Evolutionary conservation across 2,113 vertebrate genomes (phyloP), one percentile per base, ranked within the genome.

Genomic region (Leuciscus idus): DNA sequence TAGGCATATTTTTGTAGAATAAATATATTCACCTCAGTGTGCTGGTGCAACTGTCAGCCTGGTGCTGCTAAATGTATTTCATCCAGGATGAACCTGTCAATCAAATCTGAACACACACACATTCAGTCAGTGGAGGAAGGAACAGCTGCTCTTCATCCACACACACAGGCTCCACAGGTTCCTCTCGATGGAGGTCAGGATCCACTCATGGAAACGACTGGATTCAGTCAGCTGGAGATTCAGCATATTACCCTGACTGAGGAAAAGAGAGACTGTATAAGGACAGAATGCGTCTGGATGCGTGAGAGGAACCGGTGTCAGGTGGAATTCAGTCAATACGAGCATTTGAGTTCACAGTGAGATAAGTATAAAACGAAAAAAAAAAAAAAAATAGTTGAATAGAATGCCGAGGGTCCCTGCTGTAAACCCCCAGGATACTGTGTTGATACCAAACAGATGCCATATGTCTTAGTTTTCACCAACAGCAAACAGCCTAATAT

Each of bases 251-350:
- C 62, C 80, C 46, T 0, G 46, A 30, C 46, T 0, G 46, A 30
- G 80, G 62, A 48, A 19, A 36, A 62, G 79, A 66, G 13, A 21
- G 0, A 61, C 50, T 36, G 17, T 43, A 2, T 79, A 80, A 75
- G 59, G 59, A 19, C 43, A 46, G 62, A n/a, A 46, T 50, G 70
- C 79, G 81, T 85, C 87, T 82, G 87, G 83, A 68, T 66, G 78
- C 55, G 23, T 36, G 75, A 46, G 46, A 61, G 66, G n/a, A 61
- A 76, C 55, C 85, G 87, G 85, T 85, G 88, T 81, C 82, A 77
- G 76, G 55, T 46, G 78, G 62, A 83, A 75, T 87, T 87, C 85
- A 89, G 73, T 89, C 80, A 78, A 75, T 55, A 66, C 15, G 11
- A 55, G n/a, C 61, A 62, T 19, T 74, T 89, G 11, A 72, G 76